Evolutionary conservation across 1,140 invertebrate species (phyloP), one percentile per base, ranked within the genome.

Genomic region (Orius insidiosus): DNA sequence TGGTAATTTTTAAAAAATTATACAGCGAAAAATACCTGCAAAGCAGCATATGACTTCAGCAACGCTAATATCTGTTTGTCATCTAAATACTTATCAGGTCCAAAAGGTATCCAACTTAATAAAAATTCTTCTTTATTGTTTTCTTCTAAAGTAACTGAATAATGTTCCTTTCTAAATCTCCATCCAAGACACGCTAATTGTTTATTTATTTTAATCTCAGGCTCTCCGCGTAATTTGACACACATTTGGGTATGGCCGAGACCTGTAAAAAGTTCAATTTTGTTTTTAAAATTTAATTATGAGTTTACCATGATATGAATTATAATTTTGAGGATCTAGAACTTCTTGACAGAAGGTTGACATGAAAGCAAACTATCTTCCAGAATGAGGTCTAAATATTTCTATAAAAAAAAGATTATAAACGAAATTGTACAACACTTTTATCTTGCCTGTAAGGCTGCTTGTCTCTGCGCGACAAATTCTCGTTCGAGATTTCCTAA

Each of bases 401-500:
- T 74, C 82, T 85, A 62, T 48, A 74, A 72, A 49, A n/a, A 46
- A 54, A 54, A 51, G 46, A n/a, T n/a, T n/a, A n/a, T 53, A 50
- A 19, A 43, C 19, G 39, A 19, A 40, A 39, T 39, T 38, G 11
- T 8, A 41, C 11, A 1, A 41, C 2, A 5, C 14, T 41, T 7
- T 16, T 13, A 41, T 11, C 38, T 52, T 60, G 85, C 82, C 71
- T 90, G 85, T 60, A 93, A 68, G 50, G 76, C 81, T 63, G 75
- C 67, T 68, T 85, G 82, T 64, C 87, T 71, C 63, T 85, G 80
- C 65, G 80, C 80, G 68, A 93, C 75, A 67, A 93, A 90, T 53
- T 87, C 82, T 61, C 83, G 75, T 59, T 85, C 81, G 76, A 88
- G 85, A 59, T 93, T 93, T 56, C 86, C 86, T 70, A 92, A 84